phyloP scores from a whole-genome alignment of 2,888 invertebrate genomes.

The Eupsilia transversa region DNA sequence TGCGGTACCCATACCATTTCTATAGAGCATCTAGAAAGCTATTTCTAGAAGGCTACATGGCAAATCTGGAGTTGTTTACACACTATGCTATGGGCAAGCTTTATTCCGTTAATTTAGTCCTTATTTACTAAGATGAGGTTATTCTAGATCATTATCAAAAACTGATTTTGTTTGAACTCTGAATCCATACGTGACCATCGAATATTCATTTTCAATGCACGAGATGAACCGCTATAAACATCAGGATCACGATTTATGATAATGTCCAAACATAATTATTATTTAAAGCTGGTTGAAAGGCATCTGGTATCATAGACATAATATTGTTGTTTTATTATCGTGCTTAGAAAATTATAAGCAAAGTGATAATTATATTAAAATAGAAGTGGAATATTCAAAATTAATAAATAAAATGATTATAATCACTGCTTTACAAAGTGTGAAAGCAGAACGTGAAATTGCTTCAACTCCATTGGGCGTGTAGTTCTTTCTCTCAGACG shows the following conservation, averaged over 20 bases:
- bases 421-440: constrained; percentile 25
- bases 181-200: background rate
- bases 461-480: constrained; percentile 9
- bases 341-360: constrained; percentile 11
- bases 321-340: background rate
- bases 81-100: constrained; percentile 21
- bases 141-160: background rate
- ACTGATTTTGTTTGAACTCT: background rate
- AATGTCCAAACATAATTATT: background rate
- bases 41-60: background rate
- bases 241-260: background rate
- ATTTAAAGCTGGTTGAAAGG: constrained; percentile 29
- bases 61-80: constrained; percentile 4
- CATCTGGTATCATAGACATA: background rate
- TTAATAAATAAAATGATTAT: constrained; percentile 5
- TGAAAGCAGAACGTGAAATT: constrained; percentile 28
- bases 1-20: background rate
- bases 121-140: background rate
- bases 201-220: background rate
- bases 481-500: constrained; percentile 75
- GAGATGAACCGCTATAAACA: background rate
- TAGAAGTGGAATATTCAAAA: constrained; percentile 30
- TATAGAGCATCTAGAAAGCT: background rate
- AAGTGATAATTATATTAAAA: constrained; percentile 12
- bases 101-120: background rate